Evolutionary conservation across 2,888 invertebrate species (phyloP).

Genomic region (Adelognathus sp.): DNA sequence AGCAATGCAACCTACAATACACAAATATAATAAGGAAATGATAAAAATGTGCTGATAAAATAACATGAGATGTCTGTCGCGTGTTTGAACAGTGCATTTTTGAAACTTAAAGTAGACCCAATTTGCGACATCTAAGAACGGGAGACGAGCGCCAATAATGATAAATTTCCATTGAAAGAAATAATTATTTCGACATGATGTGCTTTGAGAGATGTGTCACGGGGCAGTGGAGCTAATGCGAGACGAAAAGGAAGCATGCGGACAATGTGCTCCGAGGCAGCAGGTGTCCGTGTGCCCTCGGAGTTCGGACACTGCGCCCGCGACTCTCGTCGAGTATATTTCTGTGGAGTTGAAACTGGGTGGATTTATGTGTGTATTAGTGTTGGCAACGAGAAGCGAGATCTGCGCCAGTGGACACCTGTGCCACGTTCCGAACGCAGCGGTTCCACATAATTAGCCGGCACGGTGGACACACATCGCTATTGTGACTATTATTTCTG

Average conservation of each 20-base stretch:
- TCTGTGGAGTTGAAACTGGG: conserved; percentile 28
- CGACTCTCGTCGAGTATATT: conserved; percentile 32
- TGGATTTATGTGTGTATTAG: conserved; percentile 55
- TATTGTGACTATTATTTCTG: neutral
- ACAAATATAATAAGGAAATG: neutral
- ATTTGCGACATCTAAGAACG: neutral
- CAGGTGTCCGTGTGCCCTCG: conserved; percentile 48
- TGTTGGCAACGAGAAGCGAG: conserved; percentile 69
- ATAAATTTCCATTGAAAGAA: conserved; percentile 21
- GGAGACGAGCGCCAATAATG: neutral
- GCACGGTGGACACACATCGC: conserved; percentile 54
- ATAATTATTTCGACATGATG: no score
- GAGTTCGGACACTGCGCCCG: conserved; percentile 9
- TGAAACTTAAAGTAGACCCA: neutral
- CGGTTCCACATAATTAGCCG: conserved; percentile 71
- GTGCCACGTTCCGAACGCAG: conserved; percentile 70
- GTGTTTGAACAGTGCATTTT: neutral
- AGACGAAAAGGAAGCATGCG: conserved; percentile 16
- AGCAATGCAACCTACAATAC: neutral
- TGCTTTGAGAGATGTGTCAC: no score
- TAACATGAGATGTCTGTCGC: neutral
- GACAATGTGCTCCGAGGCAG: conserved; percentile 34
- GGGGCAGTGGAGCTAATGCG: neutral
- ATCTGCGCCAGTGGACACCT: conserved; percentile 71
- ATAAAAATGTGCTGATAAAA: conserved; percentile 3